Conservation (phyloP, 2,888 invertebrate species). For the Hydrotaea cyrtoneurina region DNA sequence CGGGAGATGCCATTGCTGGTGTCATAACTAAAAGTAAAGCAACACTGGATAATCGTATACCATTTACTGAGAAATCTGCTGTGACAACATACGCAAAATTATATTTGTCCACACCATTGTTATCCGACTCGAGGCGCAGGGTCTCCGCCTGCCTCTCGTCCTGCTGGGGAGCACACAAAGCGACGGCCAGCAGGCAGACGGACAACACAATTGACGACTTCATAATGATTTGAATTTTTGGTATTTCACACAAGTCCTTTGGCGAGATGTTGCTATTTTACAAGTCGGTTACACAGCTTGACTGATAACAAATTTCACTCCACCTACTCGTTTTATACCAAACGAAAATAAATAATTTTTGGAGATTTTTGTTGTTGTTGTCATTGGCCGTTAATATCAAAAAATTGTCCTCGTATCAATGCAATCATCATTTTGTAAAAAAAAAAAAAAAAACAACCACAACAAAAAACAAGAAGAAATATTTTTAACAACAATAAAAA, state of each 20-base stretch:
- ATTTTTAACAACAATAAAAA: background rate
- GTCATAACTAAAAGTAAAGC: conserved; percentile 76
- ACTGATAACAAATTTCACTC: conserved; percentile 58
- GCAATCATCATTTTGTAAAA: conserved; percentile 1
- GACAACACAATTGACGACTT: conserved; percentile 71
- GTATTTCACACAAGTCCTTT: conserved; percentile 14
- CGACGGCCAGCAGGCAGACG: conserved; percentile 64
- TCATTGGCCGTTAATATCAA: conserved; percentile 42
- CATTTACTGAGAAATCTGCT: too few relatives aligned
- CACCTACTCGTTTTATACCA: conserved; percentile 62
- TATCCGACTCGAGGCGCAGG: conserved; percentile 80
- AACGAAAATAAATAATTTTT: conserved; percentile 38
- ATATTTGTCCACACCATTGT: conserved; percentile 83
- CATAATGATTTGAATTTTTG: conserved; percentile 67
- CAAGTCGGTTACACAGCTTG: conserved; percentile 46
- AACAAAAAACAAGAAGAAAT: too few relatives aligned
- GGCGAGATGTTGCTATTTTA: conserved; percentile 36
- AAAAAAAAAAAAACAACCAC: conserved; percentile 20
- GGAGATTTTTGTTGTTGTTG: too few relatives aligned
- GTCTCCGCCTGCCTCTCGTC: conserved; percentile 74
- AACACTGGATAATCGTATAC: background rate
- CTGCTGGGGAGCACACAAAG: conserved; percentile 64
- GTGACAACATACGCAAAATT: conserved; percentile 82
- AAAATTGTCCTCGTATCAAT: conserved; percentile 57
- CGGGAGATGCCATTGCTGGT: conserved; percentile 81